Evolutionary conservation across 2,888 invertebrate species (phyloP).

Genomic region (Octonoba sinensis): DNA sequence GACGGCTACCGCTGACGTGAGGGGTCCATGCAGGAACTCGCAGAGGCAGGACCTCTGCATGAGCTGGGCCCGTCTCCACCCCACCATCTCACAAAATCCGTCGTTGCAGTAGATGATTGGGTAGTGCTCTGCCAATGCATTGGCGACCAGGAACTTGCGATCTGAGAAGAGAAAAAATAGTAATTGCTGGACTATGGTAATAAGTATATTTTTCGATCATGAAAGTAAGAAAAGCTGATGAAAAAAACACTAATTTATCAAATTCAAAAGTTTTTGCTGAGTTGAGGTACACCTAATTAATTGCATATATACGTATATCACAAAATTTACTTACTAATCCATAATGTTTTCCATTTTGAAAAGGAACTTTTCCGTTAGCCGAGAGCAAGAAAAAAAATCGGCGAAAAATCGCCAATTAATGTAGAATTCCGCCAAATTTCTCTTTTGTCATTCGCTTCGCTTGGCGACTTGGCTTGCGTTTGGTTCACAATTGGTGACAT

Average conservation of each 20-base stretch:
- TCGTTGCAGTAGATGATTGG: slow-evolving; percentile 88
- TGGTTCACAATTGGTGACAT: no score
- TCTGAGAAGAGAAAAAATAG: slow-evolving; percentile 74
- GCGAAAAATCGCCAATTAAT: no score
- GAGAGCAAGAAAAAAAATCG: no score
- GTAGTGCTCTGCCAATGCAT: slow-evolving; percentile 79
- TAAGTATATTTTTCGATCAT: no score
- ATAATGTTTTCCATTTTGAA: no score
- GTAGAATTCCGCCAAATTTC: no score
- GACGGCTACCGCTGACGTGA: slow-evolving; percentile 81
- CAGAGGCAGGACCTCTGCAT: slow-evolving; percentile 84
- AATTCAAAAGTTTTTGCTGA: not conserved
- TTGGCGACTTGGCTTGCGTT: no score
- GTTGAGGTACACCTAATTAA: no score
- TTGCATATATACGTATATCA: no score
- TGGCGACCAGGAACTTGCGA: slow-evolving; percentile 85
- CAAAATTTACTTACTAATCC: no score
- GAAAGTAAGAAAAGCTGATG: not conserved
- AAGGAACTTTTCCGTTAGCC: no score
- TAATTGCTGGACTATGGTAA: not conserved
- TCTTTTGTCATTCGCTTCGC: no score
- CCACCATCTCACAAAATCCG: slow-evolving; percentile 83
- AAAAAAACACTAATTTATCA: not conserved
- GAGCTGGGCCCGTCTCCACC: slow-evolving; percentile 84
- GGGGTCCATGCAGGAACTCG: slow-evolving; percentile 84